Evolutionary conservation across 2,888 invertebrate genomes (phyloP), one percentile per base, ranked within the genome.

Genomic region (Meta bourneti): DNA sequence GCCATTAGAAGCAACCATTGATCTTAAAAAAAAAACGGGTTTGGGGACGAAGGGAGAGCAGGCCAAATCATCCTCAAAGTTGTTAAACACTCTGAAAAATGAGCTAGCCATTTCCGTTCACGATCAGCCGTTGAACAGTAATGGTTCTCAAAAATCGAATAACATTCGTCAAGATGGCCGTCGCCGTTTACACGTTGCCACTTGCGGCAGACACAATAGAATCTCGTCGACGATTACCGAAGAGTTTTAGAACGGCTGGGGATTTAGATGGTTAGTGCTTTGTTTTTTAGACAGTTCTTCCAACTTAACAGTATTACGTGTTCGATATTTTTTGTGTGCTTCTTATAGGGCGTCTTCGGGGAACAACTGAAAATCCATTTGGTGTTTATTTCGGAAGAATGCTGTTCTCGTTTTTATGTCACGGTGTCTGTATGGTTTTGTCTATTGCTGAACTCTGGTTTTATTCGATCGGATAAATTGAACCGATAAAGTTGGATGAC

Each of bases 111-210:
- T 87, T 80, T 87, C 72, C 79, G 20, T 72, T 80, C 79, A 71
- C 54, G 71, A 80, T 87, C 72, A 79, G 13, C 69, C 69, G 77
- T 71, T 61, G 77, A 51, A 20, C 16, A 72, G 87, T 80, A 79
- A 87, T 87, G 79, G 87, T 86, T 84, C 84, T 84, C 69, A 54
- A 87, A 80, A 87, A 87, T 87, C 87, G 79, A 87, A 87, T 87
- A 72, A 72, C 87, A 87, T 87, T 87, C 72, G 87, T 87, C 79
- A 87, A 80, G 79, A 87, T 87, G 79, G 87, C 79, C 79, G 71
- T 8, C n/a, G 71, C n/a, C 87, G 52, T 87, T 72, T 79, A 79
- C 79, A 80, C 87, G 87, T 87, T 79, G 87, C 79, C 79, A 87
- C 79, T 87, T 80, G 71, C 80, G 71, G 71, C 54, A 19, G 80